These are phyloP conservation scores for Pangasius djambal DNA, from an alignment of 2,797 vertebrate species.

Conservation along the genomic window DNA sequence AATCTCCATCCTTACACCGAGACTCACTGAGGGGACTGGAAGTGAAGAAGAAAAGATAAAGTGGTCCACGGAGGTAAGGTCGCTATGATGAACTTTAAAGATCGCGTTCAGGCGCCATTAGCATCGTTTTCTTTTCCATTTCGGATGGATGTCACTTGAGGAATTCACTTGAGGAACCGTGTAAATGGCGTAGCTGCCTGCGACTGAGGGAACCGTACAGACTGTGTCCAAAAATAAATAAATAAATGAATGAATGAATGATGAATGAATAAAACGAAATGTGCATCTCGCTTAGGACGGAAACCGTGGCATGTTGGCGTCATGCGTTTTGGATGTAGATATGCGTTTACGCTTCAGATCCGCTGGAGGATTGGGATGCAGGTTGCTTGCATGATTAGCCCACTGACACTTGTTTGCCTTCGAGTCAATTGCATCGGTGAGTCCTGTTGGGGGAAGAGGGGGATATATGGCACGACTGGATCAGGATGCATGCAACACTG, in stretches of 20 bases:
- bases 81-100: neutral
- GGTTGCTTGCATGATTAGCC: conserved; percentile 24
- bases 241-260: too few species aligned
- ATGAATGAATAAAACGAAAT: neutral
- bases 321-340: neutral
- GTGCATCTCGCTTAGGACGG: neutral
- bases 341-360: neutral
- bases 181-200: neutral
- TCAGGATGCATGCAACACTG: neutral
- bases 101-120: neutral
- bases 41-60: neutral
- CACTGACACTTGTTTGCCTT: conserved; percentile 35
- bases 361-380: neutral
- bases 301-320: neutral
- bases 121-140: neutral
- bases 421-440: neutral
- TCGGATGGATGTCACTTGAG: conserved; percentile 38
- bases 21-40: neutral
- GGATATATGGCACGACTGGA: neutral
- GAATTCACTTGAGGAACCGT: conserved; percentile 25
- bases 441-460: neutral
- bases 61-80: conserved; percentile 11
- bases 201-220: neutral
- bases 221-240: neutral
- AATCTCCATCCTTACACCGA: neutral